Conservation (phyloP, 92 coral and sea anemone genomes). For the Pocillopora grandis region DNA sequence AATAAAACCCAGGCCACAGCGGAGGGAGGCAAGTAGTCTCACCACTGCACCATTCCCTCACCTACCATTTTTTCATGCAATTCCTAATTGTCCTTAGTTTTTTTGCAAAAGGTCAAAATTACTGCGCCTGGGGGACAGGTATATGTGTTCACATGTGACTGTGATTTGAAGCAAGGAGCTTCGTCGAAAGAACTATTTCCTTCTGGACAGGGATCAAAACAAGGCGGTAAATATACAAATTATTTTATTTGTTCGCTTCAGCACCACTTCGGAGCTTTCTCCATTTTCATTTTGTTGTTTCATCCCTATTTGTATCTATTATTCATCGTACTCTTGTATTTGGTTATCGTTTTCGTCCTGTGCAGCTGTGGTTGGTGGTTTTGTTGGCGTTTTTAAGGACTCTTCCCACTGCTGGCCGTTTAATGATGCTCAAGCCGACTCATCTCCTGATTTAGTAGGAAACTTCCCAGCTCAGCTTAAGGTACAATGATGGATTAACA, state of each 20-base stretch:
- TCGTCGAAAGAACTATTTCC: neutral
- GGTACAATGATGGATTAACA: neutral
- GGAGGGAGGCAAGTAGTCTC: no score
- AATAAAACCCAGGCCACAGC: no score
- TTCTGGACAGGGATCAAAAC: neutral
- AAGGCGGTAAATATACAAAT: neutral
- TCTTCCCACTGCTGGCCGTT: slow-evolving; percentile 48
- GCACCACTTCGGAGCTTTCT: neutral
- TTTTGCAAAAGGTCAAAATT: neutral
- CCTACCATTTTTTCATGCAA: neutral
- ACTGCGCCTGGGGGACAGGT: slow-evolving; percentile 11
- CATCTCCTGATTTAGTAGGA: slow-evolving; percentile 33
- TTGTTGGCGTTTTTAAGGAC: slow-evolving; percentile 7
- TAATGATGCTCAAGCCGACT: neutral
- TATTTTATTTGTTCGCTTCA: neutral
- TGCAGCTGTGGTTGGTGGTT: slow-evolving; percentile 16
- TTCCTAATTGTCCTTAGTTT: neutral
- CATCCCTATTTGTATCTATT: no score
- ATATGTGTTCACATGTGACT: slow-evolving; percentile 27
- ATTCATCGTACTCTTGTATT: neutral
- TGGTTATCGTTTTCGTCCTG: neutral
- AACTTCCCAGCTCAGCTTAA: slow-evolving; percentile 2
- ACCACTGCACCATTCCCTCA: no score
- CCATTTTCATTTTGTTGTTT: neutral
- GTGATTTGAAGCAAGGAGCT: slow-evolving; percentile 14